phyloP scores from a whole-genome alignment of 2,113 vertebrate species.

The Panthera uncia region DNA sequence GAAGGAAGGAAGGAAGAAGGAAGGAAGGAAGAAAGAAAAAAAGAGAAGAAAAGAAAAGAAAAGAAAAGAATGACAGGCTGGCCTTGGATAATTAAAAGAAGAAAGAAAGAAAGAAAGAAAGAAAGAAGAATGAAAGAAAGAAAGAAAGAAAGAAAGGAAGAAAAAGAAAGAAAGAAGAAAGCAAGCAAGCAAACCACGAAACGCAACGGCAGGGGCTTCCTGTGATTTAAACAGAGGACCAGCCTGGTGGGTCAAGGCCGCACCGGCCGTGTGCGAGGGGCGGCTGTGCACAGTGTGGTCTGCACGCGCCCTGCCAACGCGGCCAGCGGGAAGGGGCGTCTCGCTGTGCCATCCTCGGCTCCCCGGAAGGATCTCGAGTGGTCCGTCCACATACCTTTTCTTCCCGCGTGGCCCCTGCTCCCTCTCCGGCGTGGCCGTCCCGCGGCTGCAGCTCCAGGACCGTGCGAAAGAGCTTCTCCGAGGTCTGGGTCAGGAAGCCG shows the following conservation, averaged over 20 bases:
- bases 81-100: too few species aligned
- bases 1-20: too few species aligned
- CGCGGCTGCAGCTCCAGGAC: slow-evolving; percentile 95
- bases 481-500: slow-evolving; percentile 94
- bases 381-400: slow-evolving; percentile 88
- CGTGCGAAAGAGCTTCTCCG: slow-evolving; percentile 91
- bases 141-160: too few species aligned
- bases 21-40: too few species aligned
- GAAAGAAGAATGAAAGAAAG: too few species aligned
- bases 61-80: too few species aligned
- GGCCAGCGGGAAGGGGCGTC: rapidly evolving
- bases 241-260: not conserved
- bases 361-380: not conserved
- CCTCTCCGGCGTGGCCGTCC: slow-evolving; percentile 83
- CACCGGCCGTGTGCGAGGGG: rapidly evolving
- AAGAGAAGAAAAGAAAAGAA: too few species aligned
- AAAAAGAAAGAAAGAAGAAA: too few species aligned
- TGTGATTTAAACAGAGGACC: not conserved
- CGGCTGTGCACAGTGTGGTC: rapidly evolving
- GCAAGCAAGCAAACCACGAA: too few species aligned
- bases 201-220: not conserved
- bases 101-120: too few species aligned
- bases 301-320: rapidly evolving
- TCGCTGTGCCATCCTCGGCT: rapidly evolving
- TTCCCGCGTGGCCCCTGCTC: slow-evolving; percentile 83